phyloP scores from a whole-genome alignment of 2,113 vertebrate species.

The Lophochroa leadbeateri region DNA sequence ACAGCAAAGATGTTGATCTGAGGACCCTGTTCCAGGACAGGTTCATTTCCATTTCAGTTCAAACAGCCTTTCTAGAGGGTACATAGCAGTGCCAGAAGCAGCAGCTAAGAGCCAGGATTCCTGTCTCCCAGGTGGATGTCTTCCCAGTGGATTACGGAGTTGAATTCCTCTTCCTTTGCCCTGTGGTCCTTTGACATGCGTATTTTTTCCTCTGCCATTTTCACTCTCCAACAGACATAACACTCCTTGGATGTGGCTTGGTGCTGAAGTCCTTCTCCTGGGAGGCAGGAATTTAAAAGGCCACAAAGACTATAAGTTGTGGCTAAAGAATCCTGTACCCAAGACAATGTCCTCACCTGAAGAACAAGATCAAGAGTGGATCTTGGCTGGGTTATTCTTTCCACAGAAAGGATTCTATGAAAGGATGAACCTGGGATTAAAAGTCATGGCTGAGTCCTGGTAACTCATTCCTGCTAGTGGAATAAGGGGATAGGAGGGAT shows the following conservation, averaged over 20 bases:
- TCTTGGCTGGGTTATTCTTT: background rate
- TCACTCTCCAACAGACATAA: background rate
- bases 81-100: background rate
- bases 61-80: background rate
- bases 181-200: background rate
- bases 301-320: background rate
- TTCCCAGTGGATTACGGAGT: background rate
- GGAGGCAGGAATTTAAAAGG: background rate
- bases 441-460: background rate
- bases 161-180: background rate
- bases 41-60: background rate
- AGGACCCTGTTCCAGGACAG: background rate
- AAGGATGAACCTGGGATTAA: background rate
- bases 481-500: background rate
- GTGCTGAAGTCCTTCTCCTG: background rate
- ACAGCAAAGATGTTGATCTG: background rate
- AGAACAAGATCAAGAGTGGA: fast-evolving
- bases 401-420: background rate
- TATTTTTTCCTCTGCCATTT: background rate
- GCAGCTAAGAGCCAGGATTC: background rate
- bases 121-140: background rate
- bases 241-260: background rate
- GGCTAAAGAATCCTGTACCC: background rate
- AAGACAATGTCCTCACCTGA: background rate
- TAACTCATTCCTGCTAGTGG: background rate